These are phyloP conservation scores for Polypedilum vanderplanki DNA, from an alignment of 1,140 invertebrate species.

Conservation along the genomic window DNA sequence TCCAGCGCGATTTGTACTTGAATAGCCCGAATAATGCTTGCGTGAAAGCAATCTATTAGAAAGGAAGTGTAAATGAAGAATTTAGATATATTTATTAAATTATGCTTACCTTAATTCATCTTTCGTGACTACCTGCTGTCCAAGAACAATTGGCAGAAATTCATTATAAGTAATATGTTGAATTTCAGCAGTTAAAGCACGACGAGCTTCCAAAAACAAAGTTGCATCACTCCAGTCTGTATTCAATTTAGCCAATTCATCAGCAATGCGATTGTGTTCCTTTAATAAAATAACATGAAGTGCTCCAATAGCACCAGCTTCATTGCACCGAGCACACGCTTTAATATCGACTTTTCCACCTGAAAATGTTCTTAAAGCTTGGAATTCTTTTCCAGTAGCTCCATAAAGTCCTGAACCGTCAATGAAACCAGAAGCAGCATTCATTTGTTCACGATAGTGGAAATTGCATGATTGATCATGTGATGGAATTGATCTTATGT, in stretches of 20 bases:
- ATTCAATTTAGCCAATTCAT: constrained; percentile 63
- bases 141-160: constrained; percentile 71
- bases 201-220: constrained; percentile 68
- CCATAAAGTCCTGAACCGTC: constrained; percentile 85
- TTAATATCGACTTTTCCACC: constrained; percentile 59
- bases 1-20: constrained; percentile 69
- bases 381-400: constrained; percentile 57
- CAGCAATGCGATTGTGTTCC: constrained; percentile 79
- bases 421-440: constrained; percentile 77
- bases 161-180: constrained; percentile 84
- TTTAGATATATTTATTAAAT: constrained; percentile 35
- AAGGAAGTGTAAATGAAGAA: background rate
- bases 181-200: constrained; percentile 69
- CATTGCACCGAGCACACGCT: constrained; percentile 49
- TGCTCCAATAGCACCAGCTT: constrained; percentile 46
- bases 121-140: constrained; percentile 45
- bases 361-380: constrained; percentile 65
- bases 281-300: constrained; percentile 63
- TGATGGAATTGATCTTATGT: constrained; percentile 64
- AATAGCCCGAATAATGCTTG: constrained; percentile 64
- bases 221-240: constrained; percentile 78
- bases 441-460: constrained; percentile 75
- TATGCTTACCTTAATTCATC: constrained; percentile 46
- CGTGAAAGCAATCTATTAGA: constrained; percentile 42
- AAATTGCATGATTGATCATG: constrained; percentile 59